A percentile compares a stretch with the other conserved stretches of the same genome.
Evolutionary conservation across 2,113 vertebrate genomes (phyloP).

Genomic region (Tupaia chinensis): DNA sequence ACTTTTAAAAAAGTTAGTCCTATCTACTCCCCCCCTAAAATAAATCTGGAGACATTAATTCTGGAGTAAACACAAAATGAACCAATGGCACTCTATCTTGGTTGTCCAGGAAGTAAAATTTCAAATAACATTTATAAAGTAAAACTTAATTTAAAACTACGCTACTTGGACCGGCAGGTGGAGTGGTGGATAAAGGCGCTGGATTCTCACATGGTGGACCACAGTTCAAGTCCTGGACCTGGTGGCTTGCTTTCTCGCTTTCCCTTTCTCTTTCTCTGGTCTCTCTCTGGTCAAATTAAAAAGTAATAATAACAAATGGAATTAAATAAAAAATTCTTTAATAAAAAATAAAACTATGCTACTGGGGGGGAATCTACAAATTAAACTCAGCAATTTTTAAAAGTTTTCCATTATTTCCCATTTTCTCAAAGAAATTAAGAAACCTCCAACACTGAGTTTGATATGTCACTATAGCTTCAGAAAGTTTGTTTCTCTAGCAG

Average conservation of each 20-base stretch:
- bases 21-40: background rate
- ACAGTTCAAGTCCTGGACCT: too few relatives aligned
- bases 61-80: background rate
- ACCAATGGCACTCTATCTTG: background rate
- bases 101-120: background rate
- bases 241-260: too few relatives aligned
- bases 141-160: background rate
- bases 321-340: too few relatives aligned
- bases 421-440: slow-evolving; percentile 27
- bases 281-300: too few relatives aligned
- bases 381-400: slow-evolving; percentile 6
- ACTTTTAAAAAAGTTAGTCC: background rate
- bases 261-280: too few relatives aligned
- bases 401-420: slow-evolving; percentile 19
- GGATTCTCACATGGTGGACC: too few relatives aligned
- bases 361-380: background rate
- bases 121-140: background rate
- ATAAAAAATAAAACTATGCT: too few relatives aligned
- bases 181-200: too few relatives aligned
- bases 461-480: background rate
- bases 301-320: too few relatives aligned
- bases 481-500: background rate
- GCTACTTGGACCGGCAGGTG: too few relatives aligned
- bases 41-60: background rate
- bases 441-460: slow-evolving; percentile 1